A percentile compares a stretch with the other conserved stretches of the same genome.
Evolutionary conservation across 2,888 invertebrate genomes (phyloP).

Genomic region (Candidula unifasciata): DNA sequence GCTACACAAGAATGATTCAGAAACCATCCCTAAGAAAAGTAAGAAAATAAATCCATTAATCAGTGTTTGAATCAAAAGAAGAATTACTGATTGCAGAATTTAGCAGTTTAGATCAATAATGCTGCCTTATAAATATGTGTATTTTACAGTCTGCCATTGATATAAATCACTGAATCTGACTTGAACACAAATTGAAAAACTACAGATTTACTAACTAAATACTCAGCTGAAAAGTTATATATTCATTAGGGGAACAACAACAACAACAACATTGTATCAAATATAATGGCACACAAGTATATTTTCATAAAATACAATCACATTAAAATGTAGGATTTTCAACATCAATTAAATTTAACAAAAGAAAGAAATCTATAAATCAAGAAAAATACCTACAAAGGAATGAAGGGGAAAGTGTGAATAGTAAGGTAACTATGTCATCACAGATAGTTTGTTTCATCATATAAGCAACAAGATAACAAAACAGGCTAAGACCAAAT

Average conservation of each 20-base stretch:
- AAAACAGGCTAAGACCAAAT: slow-evolving; percentile 16
- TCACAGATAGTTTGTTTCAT: slow-evolving; percentile 49
- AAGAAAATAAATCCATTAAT: neutral
- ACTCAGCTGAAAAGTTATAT: neutral
- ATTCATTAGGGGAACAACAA: neutral
- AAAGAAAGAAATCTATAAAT: slow-evolving; percentile 18
- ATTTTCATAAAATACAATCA: slow-evolving; percentile 16
- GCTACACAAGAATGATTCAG: neutral
- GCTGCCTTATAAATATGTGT: slow-evolving; percentile 37
- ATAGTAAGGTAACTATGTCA: slow-evolving; percentile 42
- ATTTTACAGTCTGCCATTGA: slow-evolving; percentile 39
- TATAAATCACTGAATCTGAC: slow-evolving; percentile 1
- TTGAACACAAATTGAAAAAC: neutral
- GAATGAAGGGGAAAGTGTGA: slow-evolving; percentile 18
- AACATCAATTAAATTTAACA: neutral
- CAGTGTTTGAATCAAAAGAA: slow-evolving; percentile 2
- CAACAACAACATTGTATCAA: neutral
- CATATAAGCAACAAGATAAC: slow-evolving; percentile 41
- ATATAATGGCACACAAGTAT: neutral
- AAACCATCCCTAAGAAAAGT: neutral
- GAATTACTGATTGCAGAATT: slow-evolving; percentile 22
- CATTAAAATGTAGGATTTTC: neutral
- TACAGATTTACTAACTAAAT: slow-evolving; percentile 10
- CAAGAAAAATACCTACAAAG: slow-evolving; percentile 16
- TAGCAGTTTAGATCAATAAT: slow-evolving; percentile 40